Percentiles rank a stretch among this genome's conserved stretches.
Conservation (phyloP, 1,140 invertebrate genomes). For the Macrotrachela quadricornifera region DNA sequence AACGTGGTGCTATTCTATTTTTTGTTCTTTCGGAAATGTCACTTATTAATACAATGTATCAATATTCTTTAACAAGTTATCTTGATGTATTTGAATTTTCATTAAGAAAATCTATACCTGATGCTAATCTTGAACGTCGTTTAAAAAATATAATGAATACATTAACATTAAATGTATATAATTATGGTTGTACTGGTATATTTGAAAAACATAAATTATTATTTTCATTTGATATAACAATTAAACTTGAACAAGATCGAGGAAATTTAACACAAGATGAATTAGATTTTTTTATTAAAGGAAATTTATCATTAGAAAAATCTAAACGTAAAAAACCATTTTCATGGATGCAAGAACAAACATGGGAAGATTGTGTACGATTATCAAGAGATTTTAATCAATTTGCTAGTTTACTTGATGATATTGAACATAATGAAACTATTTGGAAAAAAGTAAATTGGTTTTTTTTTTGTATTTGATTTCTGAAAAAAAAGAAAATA, state of each 20-base stretch:
- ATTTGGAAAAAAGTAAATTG: conserved; percentile 47
- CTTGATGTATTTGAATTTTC: conserved; percentile 56
- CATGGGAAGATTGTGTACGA: conserved; percentile 58
- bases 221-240: conserved; percentile 68
- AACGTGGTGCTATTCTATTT: conserved; percentile 61
- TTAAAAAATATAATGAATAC: conserved; percentile 57
- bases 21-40: conserved; percentile 68
- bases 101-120: conserved; percentile 50
- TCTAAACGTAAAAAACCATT: conserved; percentile 42
- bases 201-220: conserved; percentile 70
- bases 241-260: conserved; percentile 49
- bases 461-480: too few relatives aligned
- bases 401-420: conserved; percentile 43
- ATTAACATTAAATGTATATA: conserved; percentile 60
- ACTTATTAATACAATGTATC: conserved; percentile 64
- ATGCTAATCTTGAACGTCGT: conserved; percentile 45
- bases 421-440: conserved; percentile 38
- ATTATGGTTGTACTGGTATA: conserved; percentile 68
- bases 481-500: neutral
- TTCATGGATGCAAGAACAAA: conserved; percentile 45
- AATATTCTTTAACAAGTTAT: conserved; percentile 56
- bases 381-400: conserved; percentile 45
- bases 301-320: conserved; percentile 51
- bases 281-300: conserved; percentile 73
- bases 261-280: conserved; percentile 42